These are phyloP conservation scores for Rattus rattus DNA, from an alignment of 2,113 vertebrate genomes.

Conservation along the genomic window DNA sequence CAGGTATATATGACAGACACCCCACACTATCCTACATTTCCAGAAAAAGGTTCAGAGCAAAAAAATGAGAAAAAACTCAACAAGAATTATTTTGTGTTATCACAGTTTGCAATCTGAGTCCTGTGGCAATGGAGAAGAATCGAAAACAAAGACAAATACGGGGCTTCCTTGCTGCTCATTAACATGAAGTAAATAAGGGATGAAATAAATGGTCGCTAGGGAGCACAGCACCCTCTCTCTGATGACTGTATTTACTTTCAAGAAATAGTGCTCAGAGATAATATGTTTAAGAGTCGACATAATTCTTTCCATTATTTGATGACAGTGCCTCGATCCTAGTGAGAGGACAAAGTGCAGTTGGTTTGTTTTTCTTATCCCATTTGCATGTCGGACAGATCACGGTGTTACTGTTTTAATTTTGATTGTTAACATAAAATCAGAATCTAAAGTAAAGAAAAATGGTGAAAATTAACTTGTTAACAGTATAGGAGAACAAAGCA, in stretches of 20 bases:
- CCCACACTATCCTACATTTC: constrained; percentile 22
- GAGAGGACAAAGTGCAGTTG: constrained; percentile 76
- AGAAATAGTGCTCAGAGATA: constrained; percentile 78
- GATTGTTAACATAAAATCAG: constrained; percentile 82
- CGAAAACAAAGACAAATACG: constrained; percentile 68
- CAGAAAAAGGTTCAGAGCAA: constrained; percentile 10
- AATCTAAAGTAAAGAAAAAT: constrained; percentile 80
- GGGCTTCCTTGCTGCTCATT: constrained; percentile 59
- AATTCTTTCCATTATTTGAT: constrained; percentile 83
- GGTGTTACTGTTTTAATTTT: constrained; percentile 78
- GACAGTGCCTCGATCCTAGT: constrained; percentile 67
- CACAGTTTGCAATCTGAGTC: constrained; percentile 47
- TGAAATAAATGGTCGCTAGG: constrained; percentile 81
- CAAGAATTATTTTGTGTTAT: constrained; percentile 54
- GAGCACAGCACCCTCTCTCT: constrained; percentile 45
- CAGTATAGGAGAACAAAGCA: constrained; percentile 81
- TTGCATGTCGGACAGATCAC: constrained; percentile 62
- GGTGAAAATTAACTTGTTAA: constrained; percentile 82
- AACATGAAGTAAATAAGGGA: constrained; percentile 78
- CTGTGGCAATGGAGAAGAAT: constrained; percentile 58
- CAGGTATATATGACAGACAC: constrained; percentile 58
- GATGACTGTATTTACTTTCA: constrained; percentile 79
- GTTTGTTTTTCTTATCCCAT: constrained; percentile 75
- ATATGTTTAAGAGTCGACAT: constrained; percentile 69
- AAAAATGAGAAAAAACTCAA: not conserved